Percentiles rank a stretch among this genome's conserved stretches.
Evolutionary conservation across 2,888 invertebrate genomes (phyloP).

Genomic region (Campoplex capitator): DNA sequence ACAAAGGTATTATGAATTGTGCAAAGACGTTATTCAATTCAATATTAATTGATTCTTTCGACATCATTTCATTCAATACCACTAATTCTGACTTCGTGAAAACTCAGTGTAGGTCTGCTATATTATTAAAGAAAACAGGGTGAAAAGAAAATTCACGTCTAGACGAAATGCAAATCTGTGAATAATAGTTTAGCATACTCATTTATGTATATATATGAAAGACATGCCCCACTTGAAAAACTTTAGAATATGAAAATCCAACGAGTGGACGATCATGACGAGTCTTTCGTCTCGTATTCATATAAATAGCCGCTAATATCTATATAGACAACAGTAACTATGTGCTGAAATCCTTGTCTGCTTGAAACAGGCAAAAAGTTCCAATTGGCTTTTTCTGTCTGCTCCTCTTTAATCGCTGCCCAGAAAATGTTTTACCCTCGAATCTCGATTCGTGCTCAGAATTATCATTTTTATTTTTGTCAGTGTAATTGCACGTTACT

Average conservation of each 20-base stretch:
- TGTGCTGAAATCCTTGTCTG: conserved; percentile 9
- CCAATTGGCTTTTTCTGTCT: conserved; percentile 49
- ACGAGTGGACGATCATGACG: conserved; percentile 50
- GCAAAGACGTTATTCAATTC: background rate
- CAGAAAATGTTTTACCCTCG: conserved; percentile 5
- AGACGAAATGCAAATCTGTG: conserved; percentile 38
- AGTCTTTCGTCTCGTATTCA: conserved; percentile 10
- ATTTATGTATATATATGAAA: background rate
- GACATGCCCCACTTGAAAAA: conserved; percentile 34
- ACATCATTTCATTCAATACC: background rate
- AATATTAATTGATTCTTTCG: background rate
- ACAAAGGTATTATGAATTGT: background rate
- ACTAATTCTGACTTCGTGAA: background rate
- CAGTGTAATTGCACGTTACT: too few relatives aligned
- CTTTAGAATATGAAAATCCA: conserved; percentile 58
- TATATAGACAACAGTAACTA: background rate
- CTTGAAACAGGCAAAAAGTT: conserved; percentile 51
- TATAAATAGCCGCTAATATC: background rate
- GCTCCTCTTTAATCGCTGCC: conserved; percentile 10
- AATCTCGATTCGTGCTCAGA: background rate
- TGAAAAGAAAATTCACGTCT: conserved; percentile 21
- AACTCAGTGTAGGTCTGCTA: background rate
- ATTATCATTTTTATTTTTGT: background rate
- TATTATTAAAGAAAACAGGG: conserved; percentile 23
- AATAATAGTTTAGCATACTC: conserved; percentile 1